phyloP scores from a whole-genome alignment of 2,113 vertebrate genomes.

The Sigmodon hispidus region DNA sequence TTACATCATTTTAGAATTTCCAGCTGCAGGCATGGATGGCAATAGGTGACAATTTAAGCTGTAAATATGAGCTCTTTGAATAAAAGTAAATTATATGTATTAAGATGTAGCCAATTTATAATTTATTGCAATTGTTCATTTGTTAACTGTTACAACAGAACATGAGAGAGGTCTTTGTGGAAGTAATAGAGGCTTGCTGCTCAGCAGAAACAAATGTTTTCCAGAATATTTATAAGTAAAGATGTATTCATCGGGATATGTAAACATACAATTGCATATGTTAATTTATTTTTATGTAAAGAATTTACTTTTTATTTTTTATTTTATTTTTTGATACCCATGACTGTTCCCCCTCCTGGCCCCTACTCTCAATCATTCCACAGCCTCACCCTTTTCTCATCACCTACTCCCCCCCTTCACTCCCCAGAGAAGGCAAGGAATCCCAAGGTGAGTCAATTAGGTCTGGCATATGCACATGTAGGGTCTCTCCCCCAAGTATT shows the following conservation, averaged over 20 bases:
- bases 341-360: too few relatives aligned
- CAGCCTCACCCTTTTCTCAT: too few relatives aligned
- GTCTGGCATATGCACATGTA: too few relatives aligned
- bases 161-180: neutral
- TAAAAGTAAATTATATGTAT: slow-evolving; percentile 15
- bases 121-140: neutral
- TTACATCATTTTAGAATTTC: slow-evolving; percentile 52
- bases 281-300: too few relatives aligned
- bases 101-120: slow-evolving; percentile 42
- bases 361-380: too few relatives aligned
- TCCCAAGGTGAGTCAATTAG: too few relatives aligned
- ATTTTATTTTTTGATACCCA: too few relatives aligned
- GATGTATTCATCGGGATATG: neutral
- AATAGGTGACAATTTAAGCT: slow-evolving; percentile 4
- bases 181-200: neutral
- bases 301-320: too few relatives aligned
- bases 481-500: too few relatives aligned
- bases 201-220: neutral
- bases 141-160: neutral
- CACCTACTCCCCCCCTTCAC: too few relatives aligned
- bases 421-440: too few relatives aligned
- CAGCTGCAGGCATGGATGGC: neutral
- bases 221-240: neutral
- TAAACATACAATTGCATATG: too few relatives aligned
- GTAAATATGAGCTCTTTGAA: slow-evolving; percentile 52